These are phyloP conservation scores for Leptopilina clavipes DNA, from an alignment of 1,140 invertebrate genomes.

Conservation along the genomic window DNA sequence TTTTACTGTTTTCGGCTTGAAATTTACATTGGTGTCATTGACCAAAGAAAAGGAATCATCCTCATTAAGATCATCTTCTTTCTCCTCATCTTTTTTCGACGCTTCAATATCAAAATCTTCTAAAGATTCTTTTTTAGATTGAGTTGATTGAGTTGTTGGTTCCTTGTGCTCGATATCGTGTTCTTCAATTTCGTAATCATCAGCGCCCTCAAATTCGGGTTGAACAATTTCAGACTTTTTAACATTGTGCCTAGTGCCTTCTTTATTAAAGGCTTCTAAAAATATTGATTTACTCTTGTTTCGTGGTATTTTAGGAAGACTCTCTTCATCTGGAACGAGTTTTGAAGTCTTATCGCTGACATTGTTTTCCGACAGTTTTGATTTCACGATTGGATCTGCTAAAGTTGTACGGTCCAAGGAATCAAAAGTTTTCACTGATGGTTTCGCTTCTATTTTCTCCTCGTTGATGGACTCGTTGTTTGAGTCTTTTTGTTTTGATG, in stretches of 20 bases:
- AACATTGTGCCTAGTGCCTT: slow-evolving; percentile 38
- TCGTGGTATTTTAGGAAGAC: slow-evolving; percentile 36
- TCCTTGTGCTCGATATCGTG: slow-evolving; percentile 39
- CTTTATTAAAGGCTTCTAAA: not conserved
- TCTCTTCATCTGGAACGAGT: slow-evolving; percentile 18
- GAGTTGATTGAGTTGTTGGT: slow-evolving; percentile 18
- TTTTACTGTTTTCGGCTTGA: slow-evolving; percentile 41
- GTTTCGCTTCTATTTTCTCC: slow-evolving; percentile 10
- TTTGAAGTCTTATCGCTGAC: slow-evolving; percentile 20
- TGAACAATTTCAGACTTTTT: slow-evolving; percentile 15
- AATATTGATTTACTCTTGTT: slow-evolving; percentile 37
- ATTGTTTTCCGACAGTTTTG: slow-evolving; percentile 16
- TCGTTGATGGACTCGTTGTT: slow-evolving; percentile 10
- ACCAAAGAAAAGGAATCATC: slow-evolving; percentile 56
- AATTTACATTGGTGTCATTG: slow-evolving; percentile 67
- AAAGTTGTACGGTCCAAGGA: slow-evolving; percentile 38
- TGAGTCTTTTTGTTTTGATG: not conserved
- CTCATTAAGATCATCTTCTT: not conserved
- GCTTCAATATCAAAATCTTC: slow-evolving; percentile 42
- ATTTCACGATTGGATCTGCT: slow-evolving; percentile 44
- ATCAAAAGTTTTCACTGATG: not conserved
- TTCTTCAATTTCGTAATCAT: slow-evolving; percentile 21
- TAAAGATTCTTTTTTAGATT: slow-evolving; percentile 9
- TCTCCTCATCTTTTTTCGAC: slow-evolving; percentile 45
- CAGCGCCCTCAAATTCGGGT: not conserved